Base-by-base conservation (phyloP, 2,888 invertebrate species). In the Branchellion lobata region DNA sequence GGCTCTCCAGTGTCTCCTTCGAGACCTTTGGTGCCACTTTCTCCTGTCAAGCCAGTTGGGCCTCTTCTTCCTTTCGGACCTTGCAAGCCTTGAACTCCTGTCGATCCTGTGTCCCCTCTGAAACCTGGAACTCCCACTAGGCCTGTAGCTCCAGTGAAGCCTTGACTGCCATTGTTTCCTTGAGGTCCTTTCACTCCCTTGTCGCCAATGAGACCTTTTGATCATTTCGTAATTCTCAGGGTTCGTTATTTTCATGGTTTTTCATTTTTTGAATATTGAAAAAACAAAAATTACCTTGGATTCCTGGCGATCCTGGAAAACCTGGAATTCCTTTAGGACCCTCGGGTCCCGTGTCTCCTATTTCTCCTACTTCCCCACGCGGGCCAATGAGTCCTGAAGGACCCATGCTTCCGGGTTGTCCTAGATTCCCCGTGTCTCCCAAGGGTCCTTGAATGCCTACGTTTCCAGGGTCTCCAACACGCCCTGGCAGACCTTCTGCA, bases 21-120 rank as follows among this genome's bases (percentile, higher is more conserved):
- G 3, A 18, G 40, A 47, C 74, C 72, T 82, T 78, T 3, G 8
- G 21, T 3, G 2, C 51, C 74, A 40, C 3, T 1, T 80, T 76
- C 34, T 84, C 85, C 27, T 83, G 75, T 74, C 82, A 81, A 27
- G 85, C 86, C 40, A 84, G 83, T 78, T 85, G 85, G 68, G 85
- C 86, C 81, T 85, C 85, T 24, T 82, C 79, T 73, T 57, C 86
- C 86, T 65, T 73, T 29, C 3, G 29, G 47, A 51, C 81, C 82
- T 18, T 47, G 24, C 18, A 57, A 81, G 77, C 86, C 86, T 34
- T 31, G 69, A 3, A 27, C 29, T 8, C 81, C 81, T 31, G 40
- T 68, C 14, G 69, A 18, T 29, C 81, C 81, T 33, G 47, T 29
- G 34, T 40, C 57, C 24, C 81, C 76, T 40, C 29, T 33, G 21